Conservation (phyloP, 2,113 vertebrate species). For the Sprattus sprattus region DNA sequence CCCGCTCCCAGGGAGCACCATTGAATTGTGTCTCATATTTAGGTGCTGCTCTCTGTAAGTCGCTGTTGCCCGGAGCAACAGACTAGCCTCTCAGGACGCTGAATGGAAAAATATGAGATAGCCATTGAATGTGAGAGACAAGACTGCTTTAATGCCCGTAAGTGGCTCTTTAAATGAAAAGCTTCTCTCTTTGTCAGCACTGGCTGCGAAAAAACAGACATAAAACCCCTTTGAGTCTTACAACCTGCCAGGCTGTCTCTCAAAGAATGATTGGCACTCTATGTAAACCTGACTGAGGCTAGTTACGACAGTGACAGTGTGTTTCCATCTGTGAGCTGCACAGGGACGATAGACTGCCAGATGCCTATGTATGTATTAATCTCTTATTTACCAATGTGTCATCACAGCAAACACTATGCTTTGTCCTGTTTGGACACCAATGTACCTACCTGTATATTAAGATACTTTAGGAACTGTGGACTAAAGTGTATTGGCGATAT, state of each 20-base stretch:
- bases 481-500: background rate
- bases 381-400: background rate
- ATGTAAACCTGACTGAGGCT: background rate
- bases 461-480: no score
- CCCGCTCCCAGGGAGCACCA: background rate
- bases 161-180: constrained; percentile 3
- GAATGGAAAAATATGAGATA: background rate
- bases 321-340: background rate
- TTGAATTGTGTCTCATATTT: background rate
- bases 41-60: background rate
- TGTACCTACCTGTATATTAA: no score
- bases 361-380: background rate
- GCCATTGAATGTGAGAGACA: background rate
- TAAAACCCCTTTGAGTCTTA: background rate
- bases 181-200: background rate
- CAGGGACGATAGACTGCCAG: background rate
- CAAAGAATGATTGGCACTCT: background rate
- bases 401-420: background rate
- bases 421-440: background rate
- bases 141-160: background rate
- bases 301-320: background rate
- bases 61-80: constrained; percentile 9
- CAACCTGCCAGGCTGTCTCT: constrained; percentile 1
- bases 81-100: background rate
- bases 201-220: background rate